These are phyloP conservation scores for Dreissena rostriformis DNA, from an alignment of 1,140 invertebrate species.

Conservation along the genomic window DNA sequence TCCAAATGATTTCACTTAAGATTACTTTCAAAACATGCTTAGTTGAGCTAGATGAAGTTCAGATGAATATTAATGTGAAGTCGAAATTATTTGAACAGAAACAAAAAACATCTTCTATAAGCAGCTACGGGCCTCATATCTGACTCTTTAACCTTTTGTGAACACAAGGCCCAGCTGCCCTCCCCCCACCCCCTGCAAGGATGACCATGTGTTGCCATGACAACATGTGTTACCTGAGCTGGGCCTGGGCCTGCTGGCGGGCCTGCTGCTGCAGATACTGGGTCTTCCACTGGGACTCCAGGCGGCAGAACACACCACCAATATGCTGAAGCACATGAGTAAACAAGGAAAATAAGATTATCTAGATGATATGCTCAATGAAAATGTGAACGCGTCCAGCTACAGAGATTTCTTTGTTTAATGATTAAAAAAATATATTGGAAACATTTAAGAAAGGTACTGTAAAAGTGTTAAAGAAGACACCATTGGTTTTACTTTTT, in stretches of 20 bases:
- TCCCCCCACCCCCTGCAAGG: no score
- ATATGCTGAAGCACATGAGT: slow-evolving; percentile 66
- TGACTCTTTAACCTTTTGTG: neutral
- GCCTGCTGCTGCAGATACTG: slow-evolving; percentile 59
- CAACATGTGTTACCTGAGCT: slow-evolving; percentile 65
- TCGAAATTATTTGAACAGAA: neutral
- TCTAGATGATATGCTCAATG: no score
- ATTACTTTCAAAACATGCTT: no score
- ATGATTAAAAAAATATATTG: no score
- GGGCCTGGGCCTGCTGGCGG: slow-evolving; percentile 57
- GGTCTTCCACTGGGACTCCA: slow-evolving; percentile 77
- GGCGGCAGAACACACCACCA: slow-evolving; percentile 74
- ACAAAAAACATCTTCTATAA: neutral
- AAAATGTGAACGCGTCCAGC: no score
- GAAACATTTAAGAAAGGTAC: no score
- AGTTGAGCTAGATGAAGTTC: neutral
- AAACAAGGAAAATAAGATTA: no score
- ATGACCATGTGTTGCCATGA: neutral
- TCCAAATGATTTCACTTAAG: no score
- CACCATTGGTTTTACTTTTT: no score
- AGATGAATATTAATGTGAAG: neutral
- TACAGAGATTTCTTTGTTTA: no score
- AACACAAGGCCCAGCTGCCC: neutral
- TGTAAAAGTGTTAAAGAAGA: no score
- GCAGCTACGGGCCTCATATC: neutral